Evolutionary conservation across 2,888 invertebrate genomes (phyloP).

Genomic region (Glaucopsyche alexis): DNA sequence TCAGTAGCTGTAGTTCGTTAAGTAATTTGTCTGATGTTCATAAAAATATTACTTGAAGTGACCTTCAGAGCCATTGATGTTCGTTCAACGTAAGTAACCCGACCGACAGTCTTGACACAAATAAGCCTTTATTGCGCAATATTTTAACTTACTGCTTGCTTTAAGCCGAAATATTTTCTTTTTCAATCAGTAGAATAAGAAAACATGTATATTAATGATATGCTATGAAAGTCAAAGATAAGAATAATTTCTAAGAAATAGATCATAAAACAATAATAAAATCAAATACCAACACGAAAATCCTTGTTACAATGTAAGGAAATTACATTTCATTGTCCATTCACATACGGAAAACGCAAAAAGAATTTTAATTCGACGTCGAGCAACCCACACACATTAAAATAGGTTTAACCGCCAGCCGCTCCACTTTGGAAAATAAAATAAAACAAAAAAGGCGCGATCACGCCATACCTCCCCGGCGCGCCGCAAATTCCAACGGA

Average conservation of each 20-base stretch:
- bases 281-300: constrained; percentile 32
- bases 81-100: constrained; percentile 35
- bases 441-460: constrained; percentile 76
- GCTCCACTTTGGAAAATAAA: constrained; percentile 74
- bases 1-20: not conserved
- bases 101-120: constrained; percentile 41
- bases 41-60: constrained; percentile 25
- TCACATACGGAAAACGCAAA: constrained; percentile 55
- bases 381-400: constrained; percentile 77
- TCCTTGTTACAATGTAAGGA: constrained; percentile 55
- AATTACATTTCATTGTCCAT: constrained; percentile 73
- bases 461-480: constrained; percentile 74
- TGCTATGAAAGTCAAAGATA: not conserved
- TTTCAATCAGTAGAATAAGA: not conserved
- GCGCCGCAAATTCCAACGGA: constrained; percentile 77
- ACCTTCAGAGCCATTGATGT: constrained; percentile 27
- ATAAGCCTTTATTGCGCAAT: constrained; percentile 33
- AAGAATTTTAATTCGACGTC: constrained; percentile 76
- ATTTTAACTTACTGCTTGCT: not conserved
- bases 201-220: not conserved
- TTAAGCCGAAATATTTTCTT: not conserved
- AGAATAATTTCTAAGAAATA: not conserved
- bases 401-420: constrained; percentile 78
- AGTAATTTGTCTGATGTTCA: constrained; percentile 6
- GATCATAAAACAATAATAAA: constrained; percentile 20